Conservation (phyloP, 1,140 invertebrate species). For the Sarcophaga peregrina region DNA sequence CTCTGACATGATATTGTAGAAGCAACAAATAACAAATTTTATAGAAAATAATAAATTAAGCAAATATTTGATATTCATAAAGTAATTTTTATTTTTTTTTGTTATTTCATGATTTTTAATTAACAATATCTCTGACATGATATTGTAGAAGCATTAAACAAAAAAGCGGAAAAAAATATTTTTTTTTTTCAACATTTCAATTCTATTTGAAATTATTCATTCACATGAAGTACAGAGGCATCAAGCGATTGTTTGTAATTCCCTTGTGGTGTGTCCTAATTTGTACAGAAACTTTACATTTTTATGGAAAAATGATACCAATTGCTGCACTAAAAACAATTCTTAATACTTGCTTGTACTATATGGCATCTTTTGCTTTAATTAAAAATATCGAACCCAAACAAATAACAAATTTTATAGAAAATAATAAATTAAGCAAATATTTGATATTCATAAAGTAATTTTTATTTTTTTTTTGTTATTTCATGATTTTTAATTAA, state of each 20-base stretch:
- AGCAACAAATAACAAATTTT: neutral
- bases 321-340: too few relatives aligned
- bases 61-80: too few relatives aligned
- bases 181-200: neutral
- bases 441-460: too few relatives aligned
- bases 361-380: neutral
- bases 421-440: too few relatives aligned
- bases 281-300: neutral
- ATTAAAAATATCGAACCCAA: neutral
- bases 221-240: neutral
- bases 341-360: too few relatives aligned
- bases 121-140: conserved; percentile 7
- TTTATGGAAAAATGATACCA: neutral
- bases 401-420: neutral
- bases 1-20: neutral
- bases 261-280: conserved; percentile 16
- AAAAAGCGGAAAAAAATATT: neutral
- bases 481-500: neutral
- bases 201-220: neutral
- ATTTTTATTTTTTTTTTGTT: too few relatives aligned
- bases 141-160: too few relatives aligned
- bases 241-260: neutral
- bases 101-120: neutral
- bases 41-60: neutral
- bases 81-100: too few relatives aligned